These are phyloP conservation scores for Cryptoblepharus egeriae DNA, from an alignment of 2,797 vertebrate species.

Conservation along the genomic window DNA sequence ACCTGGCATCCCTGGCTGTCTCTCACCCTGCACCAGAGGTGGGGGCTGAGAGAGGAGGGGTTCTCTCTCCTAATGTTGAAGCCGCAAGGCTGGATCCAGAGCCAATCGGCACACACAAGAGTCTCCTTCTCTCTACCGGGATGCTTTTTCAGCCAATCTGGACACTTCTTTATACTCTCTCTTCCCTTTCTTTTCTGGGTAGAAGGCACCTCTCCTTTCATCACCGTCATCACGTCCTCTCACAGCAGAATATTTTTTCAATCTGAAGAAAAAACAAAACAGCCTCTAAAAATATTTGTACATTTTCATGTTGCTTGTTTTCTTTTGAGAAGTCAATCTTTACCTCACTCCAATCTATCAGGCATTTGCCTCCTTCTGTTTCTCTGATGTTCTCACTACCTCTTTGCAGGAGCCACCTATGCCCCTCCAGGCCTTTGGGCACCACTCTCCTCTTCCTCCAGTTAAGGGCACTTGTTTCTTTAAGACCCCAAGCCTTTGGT, in stretches of 20 bases:
- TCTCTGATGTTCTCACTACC: slow-evolving; percentile 81
- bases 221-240: slow-evolving; percentile 46
- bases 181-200: slow-evolving; percentile 81
- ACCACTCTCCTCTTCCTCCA: rapidly evolving
- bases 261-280: slow-evolving; percentile 16
- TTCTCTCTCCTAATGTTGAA: slow-evolving; percentile 75
- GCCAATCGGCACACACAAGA: slow-evolving; percentile 80
- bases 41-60: slow-evolving; percentile 75
- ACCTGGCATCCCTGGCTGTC: slow-evolving; percentile 77
- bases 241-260: slow-evolving; percentile 80
- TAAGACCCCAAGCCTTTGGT: not conserved
- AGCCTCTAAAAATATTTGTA: slow-evolving; percentile 78
- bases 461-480: slow-evolving; percentile 4
- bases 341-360: slow-evolving; percentile 74
- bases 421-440: slow-evolving; percentile 5
- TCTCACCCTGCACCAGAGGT: slow-evolving; percentile 66
- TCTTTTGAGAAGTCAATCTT: slow-evolving; percentile 82
- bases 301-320: slow-evolving; percentile 75
- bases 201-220: slow-evolving; percentile 78
- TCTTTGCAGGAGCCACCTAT: slow-evolving; percentile 75
- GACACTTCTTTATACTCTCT: slow-evolving; percentile 85
- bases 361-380: slow-evolving; percentile 67
- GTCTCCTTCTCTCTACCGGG: slow-evolving; percentile 79
- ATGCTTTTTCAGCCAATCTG: slow-evolving; percentile 81
- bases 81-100: slow-evolving; percentile 82